Conservation (phyloP, 2,888 invertebrate species). For the Nephrotoma appendiculata region DNA sequence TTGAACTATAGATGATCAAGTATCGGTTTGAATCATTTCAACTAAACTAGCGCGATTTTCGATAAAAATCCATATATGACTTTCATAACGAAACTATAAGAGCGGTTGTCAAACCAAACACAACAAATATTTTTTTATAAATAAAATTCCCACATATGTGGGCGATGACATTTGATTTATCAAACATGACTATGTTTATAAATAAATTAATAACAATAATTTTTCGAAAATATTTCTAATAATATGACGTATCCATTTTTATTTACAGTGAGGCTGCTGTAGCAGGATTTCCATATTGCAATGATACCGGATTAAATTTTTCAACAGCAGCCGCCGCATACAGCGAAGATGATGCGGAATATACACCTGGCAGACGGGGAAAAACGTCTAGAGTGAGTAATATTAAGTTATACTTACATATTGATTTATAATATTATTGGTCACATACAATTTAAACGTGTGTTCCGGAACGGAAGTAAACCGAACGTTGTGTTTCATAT, state of each 20-base stretch:
- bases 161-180: background rate
- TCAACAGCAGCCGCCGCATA: conserved; percentile 42
- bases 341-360: conserved; percentile 61
- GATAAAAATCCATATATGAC: background rate
- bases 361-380: conserved; percentile 53
- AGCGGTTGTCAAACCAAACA: background rate
- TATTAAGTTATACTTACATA: background rate
- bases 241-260: background rate
- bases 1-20: no score
- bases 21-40: no score
- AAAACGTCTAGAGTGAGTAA: conserved; percentile 49
- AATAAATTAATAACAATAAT: background rate
- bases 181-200: background rate
- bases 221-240: background rate
- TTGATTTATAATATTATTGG: background rate
- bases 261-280: conserved; percentile 32
- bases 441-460: background rate
- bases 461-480: background rate
- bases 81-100: background rate
- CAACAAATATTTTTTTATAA: background rate
- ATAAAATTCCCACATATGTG: background rate
- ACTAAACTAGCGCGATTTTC: background rate
- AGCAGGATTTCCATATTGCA: conserved; percentile 34
- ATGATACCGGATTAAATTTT: conserved; percentile 44
- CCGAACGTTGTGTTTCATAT: background rate